phyloP scores from a whole-genome alignment of 2,113 vertebrate genomes.

The Semnopithecus entellus region DNA sequence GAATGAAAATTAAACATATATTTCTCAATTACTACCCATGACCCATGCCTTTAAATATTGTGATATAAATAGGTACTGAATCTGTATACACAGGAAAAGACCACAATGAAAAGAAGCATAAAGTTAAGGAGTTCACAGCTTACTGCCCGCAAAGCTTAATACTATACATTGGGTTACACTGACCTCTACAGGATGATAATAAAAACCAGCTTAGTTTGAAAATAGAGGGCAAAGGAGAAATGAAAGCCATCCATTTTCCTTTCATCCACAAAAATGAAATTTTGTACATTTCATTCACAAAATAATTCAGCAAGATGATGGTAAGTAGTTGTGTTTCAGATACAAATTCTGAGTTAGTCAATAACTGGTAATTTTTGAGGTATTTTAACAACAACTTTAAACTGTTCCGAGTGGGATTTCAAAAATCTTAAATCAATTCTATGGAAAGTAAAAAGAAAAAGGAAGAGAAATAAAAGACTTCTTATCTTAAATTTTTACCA shows the following conservation, averaged over 20 bases:
- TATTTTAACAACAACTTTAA: background rate
- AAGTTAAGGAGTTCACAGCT: background rate
- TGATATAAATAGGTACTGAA: background rate
- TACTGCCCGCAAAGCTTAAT: background rate
- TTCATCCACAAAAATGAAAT: no score
- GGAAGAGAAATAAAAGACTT: background rate
- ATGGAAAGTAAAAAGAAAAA: constrained; percentile 28
- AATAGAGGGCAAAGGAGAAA: background rate
- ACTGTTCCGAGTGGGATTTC: background rate
- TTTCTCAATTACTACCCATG: background rate
- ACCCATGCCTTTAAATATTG: background rate
- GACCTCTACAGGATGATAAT: constrained; percentile 50
- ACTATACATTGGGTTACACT: constrained; percentile 52
- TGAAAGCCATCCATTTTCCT: background rate
- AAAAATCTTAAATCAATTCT: constrained; percentile 20
- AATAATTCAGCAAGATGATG: background rate
- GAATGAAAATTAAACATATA: constrained; percentile 28
- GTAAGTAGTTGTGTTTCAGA: background rate
- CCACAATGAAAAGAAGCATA: background rate
- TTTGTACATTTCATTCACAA: background rate
- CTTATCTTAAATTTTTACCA: background rate
- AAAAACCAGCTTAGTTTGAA: constrained; percentile 42
- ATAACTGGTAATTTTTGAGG: background rate
- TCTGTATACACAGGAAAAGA: background rate
- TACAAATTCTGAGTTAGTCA: background rate